These are phyloP conservation scores for Neofelis nebulosa DNA, from an alignment of 2,113 vertebrate species.

Conservation along the genomic window DNA sequence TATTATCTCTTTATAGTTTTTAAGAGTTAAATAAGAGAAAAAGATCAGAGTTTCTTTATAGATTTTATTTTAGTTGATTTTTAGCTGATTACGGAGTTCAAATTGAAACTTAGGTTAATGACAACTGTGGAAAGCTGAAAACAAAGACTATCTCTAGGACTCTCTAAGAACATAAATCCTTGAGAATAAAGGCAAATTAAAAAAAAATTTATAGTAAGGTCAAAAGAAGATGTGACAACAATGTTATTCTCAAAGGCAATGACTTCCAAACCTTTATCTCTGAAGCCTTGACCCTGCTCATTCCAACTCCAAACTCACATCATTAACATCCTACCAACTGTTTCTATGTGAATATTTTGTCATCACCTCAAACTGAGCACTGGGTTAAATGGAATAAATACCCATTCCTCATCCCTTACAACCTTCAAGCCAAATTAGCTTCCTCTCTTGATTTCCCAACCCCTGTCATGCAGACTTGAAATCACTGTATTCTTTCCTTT, in stretches of 20 bases:
- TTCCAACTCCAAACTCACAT: not conserved
- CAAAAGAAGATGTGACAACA: not conserved
- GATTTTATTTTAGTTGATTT: not conserved
- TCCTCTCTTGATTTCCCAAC: not conserved
- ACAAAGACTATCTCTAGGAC: not conserved
- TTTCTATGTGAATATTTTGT: not conserved
- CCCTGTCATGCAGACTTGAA: not conserved
- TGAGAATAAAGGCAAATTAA: not conserved
- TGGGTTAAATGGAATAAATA: not conserved
- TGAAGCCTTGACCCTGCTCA: not conserved
- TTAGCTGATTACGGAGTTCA: not conserved
- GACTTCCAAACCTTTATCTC: not conserved
- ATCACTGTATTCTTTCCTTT: not conserved
- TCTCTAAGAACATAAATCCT: constrained; percentile 9
- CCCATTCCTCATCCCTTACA: not conserved
- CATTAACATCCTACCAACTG: not conserved
- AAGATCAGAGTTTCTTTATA: not conserved
- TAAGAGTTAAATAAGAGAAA: not conserved
- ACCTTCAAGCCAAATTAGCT: not conserved
- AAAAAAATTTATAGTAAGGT: not conserved
- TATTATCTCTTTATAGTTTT: not conserved
- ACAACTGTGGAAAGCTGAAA: not conserved
- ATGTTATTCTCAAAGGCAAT: not conserved
- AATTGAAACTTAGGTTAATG: not conserved
- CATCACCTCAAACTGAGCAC: not conserved